A percentile compares a stretch with the other conserved stretches of the same genome.
Evolutionary conservation across 1,140 invertebrate genomes (phyloP).

Genomic region (Archivesica marissinica): DNA sequence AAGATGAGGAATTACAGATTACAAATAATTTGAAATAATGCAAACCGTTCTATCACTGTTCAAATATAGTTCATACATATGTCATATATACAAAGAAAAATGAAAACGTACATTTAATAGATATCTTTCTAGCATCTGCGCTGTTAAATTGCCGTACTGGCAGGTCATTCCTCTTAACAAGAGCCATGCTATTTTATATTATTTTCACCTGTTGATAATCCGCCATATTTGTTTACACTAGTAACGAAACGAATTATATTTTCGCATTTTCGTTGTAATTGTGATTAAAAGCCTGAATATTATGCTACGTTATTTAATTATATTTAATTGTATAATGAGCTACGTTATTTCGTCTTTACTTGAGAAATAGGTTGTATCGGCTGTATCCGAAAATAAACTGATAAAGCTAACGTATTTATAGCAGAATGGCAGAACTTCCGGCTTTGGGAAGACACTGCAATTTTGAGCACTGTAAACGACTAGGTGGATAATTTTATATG

Average conservation of each 20-base stretch:
- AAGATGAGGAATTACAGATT: neutral
- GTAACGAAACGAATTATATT: conserved; percentile 52
- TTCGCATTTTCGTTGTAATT: conserved; percentile 55
- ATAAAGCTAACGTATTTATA: too few species aligned
- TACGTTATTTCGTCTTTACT: too few species aligned
- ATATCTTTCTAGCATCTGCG: conserved; percentile 27
- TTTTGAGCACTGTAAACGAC: conserved; percentile 69
- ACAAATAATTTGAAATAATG: neutral
- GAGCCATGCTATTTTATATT: conserved; percentile 52
- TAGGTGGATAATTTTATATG: conserved; percentile 62
- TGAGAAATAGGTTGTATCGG: too few species aligned
- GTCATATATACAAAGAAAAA: too few species aligned
- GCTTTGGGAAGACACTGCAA: conserved; percentile 74
- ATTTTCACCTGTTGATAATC: conserved; percentile 50
- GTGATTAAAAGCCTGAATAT: too few species aligned
- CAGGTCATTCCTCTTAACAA: conserved; percentile 52
- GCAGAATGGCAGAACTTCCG: conserved; percentile 77
- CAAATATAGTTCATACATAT: neutral
- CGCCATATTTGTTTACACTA: conserved; percentile 73
- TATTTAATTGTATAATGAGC: too few species aligned
- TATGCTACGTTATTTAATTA: too few species aligned
- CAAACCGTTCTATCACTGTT: neutral
- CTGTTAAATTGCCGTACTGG: conserved; percentile 35
- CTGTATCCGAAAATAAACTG: too few species aligned
- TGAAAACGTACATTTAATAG: conserved; percentile 48